Evolutionary conservation across 2,797 vertebrate species (phyloP).

Genomic region (Amblyraja radiata): DNA sequence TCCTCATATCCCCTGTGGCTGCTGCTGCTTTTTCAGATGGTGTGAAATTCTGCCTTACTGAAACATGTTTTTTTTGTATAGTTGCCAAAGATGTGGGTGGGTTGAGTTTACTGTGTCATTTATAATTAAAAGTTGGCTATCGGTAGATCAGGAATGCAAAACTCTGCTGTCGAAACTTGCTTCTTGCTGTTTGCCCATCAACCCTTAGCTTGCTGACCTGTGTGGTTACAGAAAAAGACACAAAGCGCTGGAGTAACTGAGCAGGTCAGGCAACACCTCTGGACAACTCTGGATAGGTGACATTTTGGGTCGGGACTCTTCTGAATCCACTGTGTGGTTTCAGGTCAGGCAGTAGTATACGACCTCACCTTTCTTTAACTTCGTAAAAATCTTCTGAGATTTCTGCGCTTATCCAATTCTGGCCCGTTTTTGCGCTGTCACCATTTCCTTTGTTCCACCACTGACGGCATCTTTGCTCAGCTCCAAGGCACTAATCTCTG

Average conservation of each 20-base stretch:
- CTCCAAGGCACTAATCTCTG: neutral
- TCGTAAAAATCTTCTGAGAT: neutral
- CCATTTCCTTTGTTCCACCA: neutral
- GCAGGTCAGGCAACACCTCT: too few species aligned
- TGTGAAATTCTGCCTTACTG: neutral
- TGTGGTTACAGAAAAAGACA: too few species aligned
- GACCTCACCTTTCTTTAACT: neutral
- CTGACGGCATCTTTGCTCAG: neutral
- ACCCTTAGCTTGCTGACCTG: neutral
- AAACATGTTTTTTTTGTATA: constrained; percentile 1
- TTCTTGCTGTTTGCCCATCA: neutral
- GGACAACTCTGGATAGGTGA: too few species aligned
- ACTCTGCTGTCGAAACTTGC: neutral
- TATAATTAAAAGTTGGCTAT: constrained; percentile 25
- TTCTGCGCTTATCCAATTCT: neutral
- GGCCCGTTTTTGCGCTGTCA: neutral
- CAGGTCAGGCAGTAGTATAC: too few species aligned
- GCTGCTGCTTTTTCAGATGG: constrained; percentile 1
- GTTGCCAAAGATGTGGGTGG: constrained; percentile 27
- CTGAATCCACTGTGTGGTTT: too few species aligned
- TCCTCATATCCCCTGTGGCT: constrained; percentile 16
- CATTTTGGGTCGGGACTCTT: too few species aligned
- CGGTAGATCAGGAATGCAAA: neutral
- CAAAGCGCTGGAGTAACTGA: too few species aligned
- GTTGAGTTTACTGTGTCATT: constrained; percentile 21